Evolutionary conservation across 2,797 vertebrate species (phyloP), one percentile per base, ranked within the genome.

Genomic region (Ciconia nigra): DNA sequence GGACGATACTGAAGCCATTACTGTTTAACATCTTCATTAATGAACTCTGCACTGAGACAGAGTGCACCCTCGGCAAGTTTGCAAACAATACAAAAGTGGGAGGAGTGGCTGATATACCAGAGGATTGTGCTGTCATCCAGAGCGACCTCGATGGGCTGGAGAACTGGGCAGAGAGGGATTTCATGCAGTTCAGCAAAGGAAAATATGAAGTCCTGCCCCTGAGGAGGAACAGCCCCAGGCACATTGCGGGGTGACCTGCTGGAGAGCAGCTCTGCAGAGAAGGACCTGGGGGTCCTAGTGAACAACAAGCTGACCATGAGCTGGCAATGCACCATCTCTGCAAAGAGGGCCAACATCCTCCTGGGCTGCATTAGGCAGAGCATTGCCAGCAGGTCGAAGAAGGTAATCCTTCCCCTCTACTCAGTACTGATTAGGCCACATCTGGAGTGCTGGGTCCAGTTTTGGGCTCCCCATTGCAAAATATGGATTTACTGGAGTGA

Each of bases 181-280:
- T 49, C 33, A 19, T 33, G 15, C 11, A 29, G 15, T 25, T 42
- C 79, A 52, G 4, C 15, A 57, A 44, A 29, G 11, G 28, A 66
- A 85, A 57, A 52, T 39, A 69, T 2, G 4, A 82, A 73, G 19
- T 67, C 13, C 29, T 71, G 10, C 7, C 35, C 15, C 33, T 54
- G 13, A 76, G 29, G 16, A 76, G 25, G 13, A 62, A n/a, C 10
- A 71, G 12, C 10, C 10, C 19, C 11, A 42, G 9, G 3, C 19
- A 41, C 10, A n/a, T 1, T 6, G 1, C 0, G 5, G 5, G 20
- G 8, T 59, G 26, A 59, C 10, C 5, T 51, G 10, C 4, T 76
- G 49, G 22, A 72, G 9, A 71, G 9, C 6, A 58, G 4, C 7
- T n/a, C 8, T 65, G 16, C 20, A 80, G 8, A 63, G 18, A 51